Percentiles rank a stretch among this genome's conserved stretches.
Evolutionary conservation across 2,797 vertebrate species (phyloP).

Genomic region (Poecilia velifera): DNA sequence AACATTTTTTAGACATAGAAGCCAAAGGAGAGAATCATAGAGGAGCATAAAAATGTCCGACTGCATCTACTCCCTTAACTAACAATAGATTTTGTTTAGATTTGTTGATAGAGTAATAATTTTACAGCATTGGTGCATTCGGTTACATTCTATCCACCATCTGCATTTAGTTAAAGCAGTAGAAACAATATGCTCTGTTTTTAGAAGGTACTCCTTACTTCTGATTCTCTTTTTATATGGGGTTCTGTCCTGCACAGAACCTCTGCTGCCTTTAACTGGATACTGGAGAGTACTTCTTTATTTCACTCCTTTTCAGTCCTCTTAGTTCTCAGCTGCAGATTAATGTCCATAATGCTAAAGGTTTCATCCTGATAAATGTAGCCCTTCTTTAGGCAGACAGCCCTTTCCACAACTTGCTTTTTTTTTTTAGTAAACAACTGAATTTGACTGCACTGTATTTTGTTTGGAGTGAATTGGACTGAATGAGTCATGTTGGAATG

Average conservation of each 20-base stretch:
- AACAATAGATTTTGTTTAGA: neutral
- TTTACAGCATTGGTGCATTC: neutral
- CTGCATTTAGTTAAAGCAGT: neutral
- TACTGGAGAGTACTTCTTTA: neutral
- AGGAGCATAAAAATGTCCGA: neutral
- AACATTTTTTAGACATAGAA: constrained; percentile 1
- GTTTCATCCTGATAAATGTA: neutral
- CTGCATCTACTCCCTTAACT: neutral
- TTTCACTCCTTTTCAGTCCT: neutral
- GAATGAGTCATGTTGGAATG: neutral
- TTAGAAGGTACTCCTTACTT: neutral
- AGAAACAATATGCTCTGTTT: neutral
- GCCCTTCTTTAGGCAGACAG: neutral
- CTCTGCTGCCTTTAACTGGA: neutral
- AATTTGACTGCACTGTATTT: neutral
- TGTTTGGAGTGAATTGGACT: neutral
- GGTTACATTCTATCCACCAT: neutral
- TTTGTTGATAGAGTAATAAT: neutral
- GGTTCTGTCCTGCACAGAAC: neutral
- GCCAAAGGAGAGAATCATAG: neutral
- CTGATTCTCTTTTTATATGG: neutral
- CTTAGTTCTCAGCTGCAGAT: neutral
- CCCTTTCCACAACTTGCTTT: neutral
- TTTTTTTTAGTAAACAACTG: neutral
- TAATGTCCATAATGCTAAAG: neutral